These are phyloP conservation scores for Ridgeia piscesae DNA, from an alignment of 1,140 invertebrate species.

Conservation along the genomic window DNA sequence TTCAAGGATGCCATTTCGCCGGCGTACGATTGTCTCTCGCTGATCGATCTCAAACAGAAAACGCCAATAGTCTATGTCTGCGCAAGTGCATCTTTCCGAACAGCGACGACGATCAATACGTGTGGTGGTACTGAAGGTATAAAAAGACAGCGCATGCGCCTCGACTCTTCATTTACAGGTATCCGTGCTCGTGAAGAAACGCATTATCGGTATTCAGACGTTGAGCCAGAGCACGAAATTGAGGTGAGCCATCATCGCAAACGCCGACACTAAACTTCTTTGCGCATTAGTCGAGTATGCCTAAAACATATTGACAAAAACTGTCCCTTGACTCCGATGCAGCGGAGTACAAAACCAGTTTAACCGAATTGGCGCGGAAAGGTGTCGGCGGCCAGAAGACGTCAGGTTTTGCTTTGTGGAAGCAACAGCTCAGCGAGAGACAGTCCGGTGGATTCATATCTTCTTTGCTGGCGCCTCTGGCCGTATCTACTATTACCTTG, in stretches of 20 bases:
- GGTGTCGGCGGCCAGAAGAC: background rate
- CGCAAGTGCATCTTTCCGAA: background rate
- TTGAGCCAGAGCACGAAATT: background rate
- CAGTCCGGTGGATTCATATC: background rate
- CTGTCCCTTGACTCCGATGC: background rate
- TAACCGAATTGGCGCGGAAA: background rate
- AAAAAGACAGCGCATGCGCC: background rate
- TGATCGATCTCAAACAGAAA: slow-evolving; percentile 8
- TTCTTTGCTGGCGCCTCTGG: background rate
- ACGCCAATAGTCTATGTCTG: background rate
- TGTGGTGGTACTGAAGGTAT: background rate
- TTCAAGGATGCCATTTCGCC: background rate
- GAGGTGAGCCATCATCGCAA: background rate
- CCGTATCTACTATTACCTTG: background rate
- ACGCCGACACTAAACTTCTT: background rate
- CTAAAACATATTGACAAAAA: background rate
- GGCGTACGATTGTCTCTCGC: background rate
- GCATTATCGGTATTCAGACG: background rate
- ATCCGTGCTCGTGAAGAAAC: background rate
- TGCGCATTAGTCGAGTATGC: background rate
- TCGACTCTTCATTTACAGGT: background rate
- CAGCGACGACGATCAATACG: background rate
- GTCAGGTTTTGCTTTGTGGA: background rate
- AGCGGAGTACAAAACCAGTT: background rate
- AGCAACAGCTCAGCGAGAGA: background rate